Conservation (phyloP, 2,113 vertebrate genomes). For the Pluvianellus socialis region DNA sequence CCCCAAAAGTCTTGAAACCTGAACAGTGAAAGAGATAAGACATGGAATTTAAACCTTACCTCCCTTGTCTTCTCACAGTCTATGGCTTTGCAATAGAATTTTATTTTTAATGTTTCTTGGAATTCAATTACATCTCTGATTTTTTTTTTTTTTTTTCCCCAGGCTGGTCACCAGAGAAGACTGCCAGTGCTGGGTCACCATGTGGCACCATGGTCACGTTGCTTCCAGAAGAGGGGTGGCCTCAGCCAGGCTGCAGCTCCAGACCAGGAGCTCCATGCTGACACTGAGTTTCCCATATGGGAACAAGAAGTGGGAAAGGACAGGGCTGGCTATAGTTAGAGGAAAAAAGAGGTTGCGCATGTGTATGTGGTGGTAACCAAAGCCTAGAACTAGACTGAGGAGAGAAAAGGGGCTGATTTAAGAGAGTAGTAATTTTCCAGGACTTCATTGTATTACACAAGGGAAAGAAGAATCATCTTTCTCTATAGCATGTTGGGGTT, state of each 20-base stretch:
- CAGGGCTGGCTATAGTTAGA: neutral
- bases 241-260: neutral
- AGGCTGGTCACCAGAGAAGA: neutral
- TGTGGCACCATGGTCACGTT: rapidly evolving
- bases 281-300: neutral
- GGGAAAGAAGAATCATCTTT: neutral
- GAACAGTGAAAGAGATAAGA: neutral
- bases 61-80: neutral
- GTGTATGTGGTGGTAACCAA: neutral
- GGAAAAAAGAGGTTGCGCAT: neutral
- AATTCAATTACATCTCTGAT: neutral
- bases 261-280: neutral
- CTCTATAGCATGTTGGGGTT: neutral
- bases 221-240: neutral
- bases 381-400: neutral
- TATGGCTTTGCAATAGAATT: neutral
- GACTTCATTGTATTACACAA: neutral
- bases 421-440: neutral
- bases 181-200: neutral
- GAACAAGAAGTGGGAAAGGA: neutral
- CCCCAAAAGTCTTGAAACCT: neutral
- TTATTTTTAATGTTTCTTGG: neutral
- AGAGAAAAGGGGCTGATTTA: neutral
- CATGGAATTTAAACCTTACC: neutral
- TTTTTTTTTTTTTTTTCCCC: neutral